Base-by-base conservation (phyloP, 2,113 vertebrate species). In the Mixornis gularis region DNA sequence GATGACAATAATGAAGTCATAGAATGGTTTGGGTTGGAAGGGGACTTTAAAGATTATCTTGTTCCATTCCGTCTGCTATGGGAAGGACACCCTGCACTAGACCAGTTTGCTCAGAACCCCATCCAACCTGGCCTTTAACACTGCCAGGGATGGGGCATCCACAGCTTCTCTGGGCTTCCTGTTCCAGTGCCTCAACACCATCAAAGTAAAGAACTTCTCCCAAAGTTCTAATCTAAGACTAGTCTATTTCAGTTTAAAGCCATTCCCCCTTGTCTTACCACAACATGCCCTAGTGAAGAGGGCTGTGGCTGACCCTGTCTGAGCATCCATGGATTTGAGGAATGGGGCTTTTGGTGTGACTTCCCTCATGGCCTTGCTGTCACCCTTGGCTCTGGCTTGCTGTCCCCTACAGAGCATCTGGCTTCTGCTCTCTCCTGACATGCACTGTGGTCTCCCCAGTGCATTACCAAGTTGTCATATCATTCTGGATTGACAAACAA, bases 121-220 rank as follows among this genome's bases (percentile, higher is more conserved):
- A 36, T 36, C 29, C 34, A 82, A 1, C 3, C 17, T 27, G 20
- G 17, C 30, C 26, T 36, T 62, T 40, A 27, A 19, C 34, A 27
- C 12, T 55, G 1, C 1, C 10, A 41, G 34, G 25, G 12, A 7
- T 13, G 17, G 30, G 21, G 3, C 30, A 62, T 3, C n/a, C 46
- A 34, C 20, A 68, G 14, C 25, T 36, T 55, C 26, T 36, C 14
- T 41, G 30, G 6, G 7, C 20, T 53, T 10, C 13, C 4, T 41
- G 1, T 40, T 1, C 11, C 34, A 60, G 25, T 19, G 20, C 30
- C 5, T 68, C 17, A 59, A 4, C 10, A 60, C 10, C 3, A 53
- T 40, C 29, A 46, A 1, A 81, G 13, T 15, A 13, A 60, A 53
- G 17, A 53, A 26, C 9, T 52, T 73, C 19, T 51, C 30, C 9